These are phyloP conservation scores for Temnopleurus reevesii DNA, from an alignment of 53 echinoderm and acorn worm species.

Conservation along the genomic window DNA sequence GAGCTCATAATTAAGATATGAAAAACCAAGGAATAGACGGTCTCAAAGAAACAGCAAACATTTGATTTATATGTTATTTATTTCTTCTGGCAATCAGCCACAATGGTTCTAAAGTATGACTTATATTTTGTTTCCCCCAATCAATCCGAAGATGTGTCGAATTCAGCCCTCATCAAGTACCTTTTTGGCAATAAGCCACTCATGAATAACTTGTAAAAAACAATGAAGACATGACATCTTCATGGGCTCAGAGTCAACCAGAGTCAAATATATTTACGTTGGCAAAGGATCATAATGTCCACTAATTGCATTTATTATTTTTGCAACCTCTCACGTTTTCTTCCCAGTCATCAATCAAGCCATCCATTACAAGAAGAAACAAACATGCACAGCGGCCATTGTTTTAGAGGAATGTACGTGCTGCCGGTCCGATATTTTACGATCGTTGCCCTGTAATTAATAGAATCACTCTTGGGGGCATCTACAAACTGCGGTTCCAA, in stretches of 20 bases:
- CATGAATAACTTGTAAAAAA: neutral
- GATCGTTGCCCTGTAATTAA: neutral
- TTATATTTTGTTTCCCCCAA: neutral
- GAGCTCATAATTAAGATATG: no score
- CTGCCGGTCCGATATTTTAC: neutral
- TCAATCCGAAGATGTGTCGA: neutral
- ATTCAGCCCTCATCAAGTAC: neutral
- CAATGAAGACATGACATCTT: no score
- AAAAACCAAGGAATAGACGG: no score
- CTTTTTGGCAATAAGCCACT: neutral
- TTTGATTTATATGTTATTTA: neutral
- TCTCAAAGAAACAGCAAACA: no score
- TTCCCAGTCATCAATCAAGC: neutral
- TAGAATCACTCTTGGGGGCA: conserved; percentile 37
- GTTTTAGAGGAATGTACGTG: neutral
- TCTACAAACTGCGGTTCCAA: neutral
- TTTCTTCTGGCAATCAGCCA: conserved; percentile 14
- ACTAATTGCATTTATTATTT: conserved; percentile 23
- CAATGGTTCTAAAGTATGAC: neutral
- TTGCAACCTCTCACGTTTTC: neutral
- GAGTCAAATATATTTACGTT: neutral
- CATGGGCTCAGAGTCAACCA: neutral
- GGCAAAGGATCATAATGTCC: neutral
- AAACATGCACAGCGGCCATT: neutral
- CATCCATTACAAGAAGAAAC: neutral